A percentile compares a stretch with the other conserved stretches of the same genome.
Evolutionary conservation across 2,888 invertebrate genomes (phyloP).

Genomic region (Cyrtodaria siliqua): DNA sequence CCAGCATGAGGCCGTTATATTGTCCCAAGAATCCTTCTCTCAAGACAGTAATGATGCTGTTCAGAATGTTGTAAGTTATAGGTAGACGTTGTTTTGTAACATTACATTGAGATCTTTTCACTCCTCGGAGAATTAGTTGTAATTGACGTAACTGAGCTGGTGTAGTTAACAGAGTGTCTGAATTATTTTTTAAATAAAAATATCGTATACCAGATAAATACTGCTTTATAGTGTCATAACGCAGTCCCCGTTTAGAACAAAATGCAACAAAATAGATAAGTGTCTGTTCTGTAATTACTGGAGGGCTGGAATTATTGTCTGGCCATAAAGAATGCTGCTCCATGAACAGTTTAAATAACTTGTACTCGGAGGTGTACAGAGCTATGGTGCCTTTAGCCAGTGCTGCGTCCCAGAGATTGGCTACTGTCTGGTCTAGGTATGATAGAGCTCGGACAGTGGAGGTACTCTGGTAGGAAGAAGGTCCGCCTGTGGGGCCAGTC

Average conservation of each 20-base stretch:
- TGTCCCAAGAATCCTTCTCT: background rate
- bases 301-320: background rate
- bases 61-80: background rate
- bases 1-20: background rate
- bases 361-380: too few species aligned
- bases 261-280: background rate
- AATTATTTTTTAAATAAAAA: background rate
- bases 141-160: background rate
- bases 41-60: too few species aligned
- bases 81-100: background rate
- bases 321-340: slow-evolving; percentile 4
- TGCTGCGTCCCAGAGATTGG: background rate
- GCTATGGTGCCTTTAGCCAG: background rate
- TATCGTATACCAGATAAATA: background rate
- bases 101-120: background rate
- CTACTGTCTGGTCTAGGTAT: background rate
- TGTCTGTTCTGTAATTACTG: background rate
- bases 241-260: background rate
- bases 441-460: too few species aligned
- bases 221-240: slow-evolving; percentile 2
- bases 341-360: background rate
- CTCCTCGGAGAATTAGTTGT: background rate
- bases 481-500: slow-evolving; percentile 28
- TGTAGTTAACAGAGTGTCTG: background rate
- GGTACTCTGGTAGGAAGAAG: background rate